These are phyloP conservation scores for Argyrosomus regius DNA, from an alignment of 2,797 vertebrate species.

Conservation along the genomic window DNA sequence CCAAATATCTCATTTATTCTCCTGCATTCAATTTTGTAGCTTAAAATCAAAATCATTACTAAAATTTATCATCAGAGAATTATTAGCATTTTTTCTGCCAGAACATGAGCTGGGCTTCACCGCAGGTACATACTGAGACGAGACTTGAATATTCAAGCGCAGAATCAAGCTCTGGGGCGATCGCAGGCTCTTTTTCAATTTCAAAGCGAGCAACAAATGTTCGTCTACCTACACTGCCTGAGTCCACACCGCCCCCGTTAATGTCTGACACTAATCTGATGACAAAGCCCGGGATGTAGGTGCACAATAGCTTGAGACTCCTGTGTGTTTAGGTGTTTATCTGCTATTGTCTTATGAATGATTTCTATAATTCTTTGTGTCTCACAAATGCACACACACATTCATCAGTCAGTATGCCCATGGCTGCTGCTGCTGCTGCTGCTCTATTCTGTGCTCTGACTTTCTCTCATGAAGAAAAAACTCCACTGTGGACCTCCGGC, in stretches of 20 bases:
- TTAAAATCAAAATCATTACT: slow-evolving; percentile 12
- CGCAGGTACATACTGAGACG: slow-evolving; percentile 10
- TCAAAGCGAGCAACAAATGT: slow-evolving; percentile 21
- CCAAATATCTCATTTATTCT: not conserved
- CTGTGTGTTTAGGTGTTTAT: slow-evolving; percentile 26
- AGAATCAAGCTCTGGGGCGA: slow-evolving; percentile 3
- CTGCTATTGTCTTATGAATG: slow-evolving; percentile 28
- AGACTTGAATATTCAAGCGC: slow-evolving; percentile 28
- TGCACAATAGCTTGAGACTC: slow-evolving; percentile 14
- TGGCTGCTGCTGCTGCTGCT: slow-evolving; percentile 21
- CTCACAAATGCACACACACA: slow-evolving; percentile 10
- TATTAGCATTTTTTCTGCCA: not conserved
- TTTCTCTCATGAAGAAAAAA: slow-evolving; percentile 6
- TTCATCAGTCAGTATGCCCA: slow-evolving; percentile 6
- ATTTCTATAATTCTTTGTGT: slow-evolving; percentile 21
- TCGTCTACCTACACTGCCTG: slow-evolving; percentile 18
- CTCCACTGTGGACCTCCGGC: slow-evolving; percentile 36
- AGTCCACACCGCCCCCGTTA: slow-evolving; percentile 20
- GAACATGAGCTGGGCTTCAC: not conserved
- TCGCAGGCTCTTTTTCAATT: slow-evolving; percentile 19
- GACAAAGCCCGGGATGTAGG: slow-evolving; percentile 18
- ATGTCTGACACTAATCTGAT: slow-evolving; percentile 52
- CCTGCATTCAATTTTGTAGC: not conserved
- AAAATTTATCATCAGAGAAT: slow-evolving; percentile 1
- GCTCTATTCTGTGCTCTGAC: slow-evolving; percentile 45